A percentile compares a stretch with the other conserved stretches of the same genome.
Evolutionary conservation across 2,888 invertebrate species (phyloP).

Genomic region (Drepanosiphum platanoidis): DNA sequence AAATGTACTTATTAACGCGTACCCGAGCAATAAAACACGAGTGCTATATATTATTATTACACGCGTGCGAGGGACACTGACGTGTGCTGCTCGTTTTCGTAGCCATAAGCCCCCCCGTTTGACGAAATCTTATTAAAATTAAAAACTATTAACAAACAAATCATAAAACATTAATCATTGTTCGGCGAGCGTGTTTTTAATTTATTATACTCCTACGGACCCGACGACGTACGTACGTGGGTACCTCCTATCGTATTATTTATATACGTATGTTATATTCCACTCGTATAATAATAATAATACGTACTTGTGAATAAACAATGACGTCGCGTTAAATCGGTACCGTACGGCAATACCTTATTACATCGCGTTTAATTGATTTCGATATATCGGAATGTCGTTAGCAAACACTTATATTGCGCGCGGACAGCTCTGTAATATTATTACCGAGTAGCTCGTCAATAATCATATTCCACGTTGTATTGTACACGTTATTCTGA

Average conservation of each 20-base stretch:
- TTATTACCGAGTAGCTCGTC: no score
- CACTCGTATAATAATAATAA: background rate
- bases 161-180: conserved; percentile 30
- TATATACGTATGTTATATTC: background rate
- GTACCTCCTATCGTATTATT: background rate
- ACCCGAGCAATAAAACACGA: no score
- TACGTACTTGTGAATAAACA: conserved; percentile 19
- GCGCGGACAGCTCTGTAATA: no score
- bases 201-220: background rate
- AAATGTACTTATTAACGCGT: no score
- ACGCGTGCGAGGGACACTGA: background rate
- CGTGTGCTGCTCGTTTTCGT: background rate
- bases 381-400: background rate
- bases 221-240: background rate
- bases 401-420: background rate
- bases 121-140: conserved; percentile 29
- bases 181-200: conserved; percentile 34
- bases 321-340: conserved; percentile 41
- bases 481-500: no score
- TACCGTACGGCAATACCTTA: background rate
- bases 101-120: background rate
- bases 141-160: conserved; percentile 22
- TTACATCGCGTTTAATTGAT: conserved; percentile 20
- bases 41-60: background rate
- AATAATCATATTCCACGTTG: no score